Percentiles rank a stretch among this genome's conserved stretches.
phyloP scores from a whole-genome alignment of 1,140 invertebrate species.

The Tetramorium alpestre region DNA sequence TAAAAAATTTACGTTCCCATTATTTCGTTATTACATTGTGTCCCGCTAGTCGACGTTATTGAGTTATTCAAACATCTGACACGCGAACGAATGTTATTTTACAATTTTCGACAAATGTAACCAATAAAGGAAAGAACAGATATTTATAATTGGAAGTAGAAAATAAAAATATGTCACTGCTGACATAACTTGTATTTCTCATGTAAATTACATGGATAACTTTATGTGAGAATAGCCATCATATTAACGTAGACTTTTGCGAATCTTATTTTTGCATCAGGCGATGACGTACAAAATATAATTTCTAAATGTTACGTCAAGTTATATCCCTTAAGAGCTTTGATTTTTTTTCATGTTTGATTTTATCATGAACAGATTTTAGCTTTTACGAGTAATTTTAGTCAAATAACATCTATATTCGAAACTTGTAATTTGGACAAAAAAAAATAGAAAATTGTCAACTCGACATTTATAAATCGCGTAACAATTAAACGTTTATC shows the following conservation, averaged over 20 bases:
- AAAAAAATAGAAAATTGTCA: neutral
- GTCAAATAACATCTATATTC: neutral
- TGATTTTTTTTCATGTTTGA: conserved; percentile 1
- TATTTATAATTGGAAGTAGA: neutral
- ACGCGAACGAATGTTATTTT: neutral
- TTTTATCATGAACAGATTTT: neutral
- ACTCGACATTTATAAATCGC: neutral
- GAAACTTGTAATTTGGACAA: neutral
- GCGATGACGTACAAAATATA: neutral
- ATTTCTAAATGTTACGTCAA: neutral
- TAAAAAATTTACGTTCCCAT: conserved; percentile 46
- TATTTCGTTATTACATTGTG: conserved; percentile 38
- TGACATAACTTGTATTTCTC: neutral
- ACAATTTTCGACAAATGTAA: conserved; percentile 30
- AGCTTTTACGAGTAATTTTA: neutral
- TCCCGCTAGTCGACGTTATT: neutral
- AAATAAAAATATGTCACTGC: neutral
- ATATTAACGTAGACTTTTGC: neutral
- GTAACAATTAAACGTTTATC: neutral
- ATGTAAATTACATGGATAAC: neutral
- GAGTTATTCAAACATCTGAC: conserved; percentile 35
- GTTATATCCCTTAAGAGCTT: neutral
- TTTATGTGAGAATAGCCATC: neutral
- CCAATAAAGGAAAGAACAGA: neutral
- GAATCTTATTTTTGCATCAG: neutral